These are phyloP conservation scores for Nasua narica DNA, from an alignment of 2,797 vertebrate species.

Conservation along the genomic window DNA sequence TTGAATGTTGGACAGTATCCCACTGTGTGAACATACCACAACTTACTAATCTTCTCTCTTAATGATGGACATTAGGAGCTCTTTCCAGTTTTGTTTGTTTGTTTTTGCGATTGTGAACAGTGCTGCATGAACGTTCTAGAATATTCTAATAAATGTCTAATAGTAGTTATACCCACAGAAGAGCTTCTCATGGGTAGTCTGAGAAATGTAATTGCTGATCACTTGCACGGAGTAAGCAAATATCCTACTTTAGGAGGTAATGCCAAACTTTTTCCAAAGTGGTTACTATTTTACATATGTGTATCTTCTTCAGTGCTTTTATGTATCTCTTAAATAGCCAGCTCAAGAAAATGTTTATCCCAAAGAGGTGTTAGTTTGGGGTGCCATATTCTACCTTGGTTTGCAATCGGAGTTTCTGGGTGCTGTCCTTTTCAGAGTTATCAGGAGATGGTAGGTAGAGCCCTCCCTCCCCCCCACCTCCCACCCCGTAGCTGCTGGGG, in stretches of 20 bases:
- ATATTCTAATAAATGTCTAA: not conserved
- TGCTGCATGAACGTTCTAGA: not conserved
- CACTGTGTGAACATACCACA: not conserved
- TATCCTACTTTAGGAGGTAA: not conserved
- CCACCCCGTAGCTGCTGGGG: not conserved
- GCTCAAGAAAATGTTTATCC: not conserved
- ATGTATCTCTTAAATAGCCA: not conserved
- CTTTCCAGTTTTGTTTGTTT: not conserved
- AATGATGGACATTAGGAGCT: no score
- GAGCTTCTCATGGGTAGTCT: not conserved
- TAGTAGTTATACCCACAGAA: not conserved
- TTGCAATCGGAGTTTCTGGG: not conserved
- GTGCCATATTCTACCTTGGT: not conserved
- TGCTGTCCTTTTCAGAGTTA: not conserved
- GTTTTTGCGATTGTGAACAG: not conserved
- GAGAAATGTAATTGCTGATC: not conserved
- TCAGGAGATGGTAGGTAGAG: not conserved
- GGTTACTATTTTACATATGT: not conserved
- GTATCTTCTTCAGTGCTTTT: not conserved
- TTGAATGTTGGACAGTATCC: not conserved
- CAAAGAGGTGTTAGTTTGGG: not conserved
- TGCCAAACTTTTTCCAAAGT: not conserved
- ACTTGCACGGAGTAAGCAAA: not conserved
- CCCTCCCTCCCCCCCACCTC: no score
- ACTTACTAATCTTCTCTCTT: not conserved